Conservation (phyloP, 2,797 vertebrate genomes). For the Halcyon badia region DNA sequence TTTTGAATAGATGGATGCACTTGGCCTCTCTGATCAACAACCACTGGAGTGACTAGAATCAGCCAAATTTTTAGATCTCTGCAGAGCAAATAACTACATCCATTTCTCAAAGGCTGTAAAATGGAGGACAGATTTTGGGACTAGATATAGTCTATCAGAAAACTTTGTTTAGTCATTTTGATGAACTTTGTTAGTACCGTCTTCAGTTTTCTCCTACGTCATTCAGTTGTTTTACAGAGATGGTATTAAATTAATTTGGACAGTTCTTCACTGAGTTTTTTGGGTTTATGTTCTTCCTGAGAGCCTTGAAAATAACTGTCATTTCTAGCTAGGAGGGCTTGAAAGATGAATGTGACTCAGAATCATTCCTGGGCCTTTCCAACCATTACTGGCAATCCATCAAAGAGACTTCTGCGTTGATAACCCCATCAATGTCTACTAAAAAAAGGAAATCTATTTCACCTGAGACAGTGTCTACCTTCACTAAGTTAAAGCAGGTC, state of each 20-base stretch:
- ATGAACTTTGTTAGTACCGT: neutral
- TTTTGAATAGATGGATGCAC: neutral
- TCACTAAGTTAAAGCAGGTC: neutral
- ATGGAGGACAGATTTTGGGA: neutral
- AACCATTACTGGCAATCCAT: neutral
- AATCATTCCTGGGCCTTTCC: neutral
- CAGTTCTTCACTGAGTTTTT: neutral
- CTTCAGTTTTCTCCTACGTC: neutral
- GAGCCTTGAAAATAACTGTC: conserved; percentile 1
- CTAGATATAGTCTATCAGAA: neutral
- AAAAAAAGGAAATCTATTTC: neutral
- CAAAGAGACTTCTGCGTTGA: neutral
- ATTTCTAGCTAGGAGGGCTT: neutral
- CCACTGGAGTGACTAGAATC: neutral
- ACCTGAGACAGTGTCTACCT: neutral
- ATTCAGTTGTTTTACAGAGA: neutral
- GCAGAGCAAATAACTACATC: neutral
- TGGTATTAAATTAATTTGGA: neutral
- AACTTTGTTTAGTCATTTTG: neutral
- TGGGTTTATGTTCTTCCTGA: neutral
- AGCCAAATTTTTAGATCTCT: neutral
- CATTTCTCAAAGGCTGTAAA: neutral
- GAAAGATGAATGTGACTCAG: conserved; percentile 9
- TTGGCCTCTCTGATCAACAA: neutral
- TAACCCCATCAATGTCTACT: neutral